Conservation (phyloP, 2,797 vertebrate genomes). For the Lycodopsis pacificus region DNA sequence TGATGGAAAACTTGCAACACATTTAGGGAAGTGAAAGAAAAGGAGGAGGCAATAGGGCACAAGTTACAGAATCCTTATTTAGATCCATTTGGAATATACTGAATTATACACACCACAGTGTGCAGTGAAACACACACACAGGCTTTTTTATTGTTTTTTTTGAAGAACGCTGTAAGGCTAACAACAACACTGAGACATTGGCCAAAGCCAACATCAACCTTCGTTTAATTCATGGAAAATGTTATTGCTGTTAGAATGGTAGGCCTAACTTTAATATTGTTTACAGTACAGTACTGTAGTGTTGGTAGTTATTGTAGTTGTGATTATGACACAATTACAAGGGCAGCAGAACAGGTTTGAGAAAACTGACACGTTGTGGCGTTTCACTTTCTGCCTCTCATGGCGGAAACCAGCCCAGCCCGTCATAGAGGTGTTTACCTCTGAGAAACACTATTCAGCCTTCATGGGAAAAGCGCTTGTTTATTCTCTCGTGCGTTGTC, state of each 20-base stretch:
- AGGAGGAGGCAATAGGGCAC: background rate
- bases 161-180: background rate
- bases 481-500: background rate
- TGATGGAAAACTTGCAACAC: background rate
- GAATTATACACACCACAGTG: background rate
- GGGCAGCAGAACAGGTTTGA: slow-evolving; percentile 71
- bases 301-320: slow-evolving; percentile 18
- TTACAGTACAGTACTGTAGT: background rate
- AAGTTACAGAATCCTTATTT: background rate
- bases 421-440: background rate
- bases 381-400: slow-evolving; percentile 53
- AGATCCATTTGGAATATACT: background rate
- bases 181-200: background rate
- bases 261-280: background rate
- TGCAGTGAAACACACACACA: background rate
- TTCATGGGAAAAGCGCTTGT: slow-evolving; percentile 8
- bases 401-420: slow-evolving; percentile 8
- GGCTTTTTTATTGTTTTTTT: too few relatives aligned
- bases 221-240: background rate
- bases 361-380: slow-evolving; percentile 38
- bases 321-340: slow-evolving; percentile 41
- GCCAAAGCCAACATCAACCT: background rate
- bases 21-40: slow-evolving; percentile 31
- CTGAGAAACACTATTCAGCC: slow-evolving; percentile 18
- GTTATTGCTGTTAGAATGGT: background rate